Evolutionary conservation across 2,888 invertebrate genomes (phyloP).

Genomic region (Callimorpha dominula): DNA sequence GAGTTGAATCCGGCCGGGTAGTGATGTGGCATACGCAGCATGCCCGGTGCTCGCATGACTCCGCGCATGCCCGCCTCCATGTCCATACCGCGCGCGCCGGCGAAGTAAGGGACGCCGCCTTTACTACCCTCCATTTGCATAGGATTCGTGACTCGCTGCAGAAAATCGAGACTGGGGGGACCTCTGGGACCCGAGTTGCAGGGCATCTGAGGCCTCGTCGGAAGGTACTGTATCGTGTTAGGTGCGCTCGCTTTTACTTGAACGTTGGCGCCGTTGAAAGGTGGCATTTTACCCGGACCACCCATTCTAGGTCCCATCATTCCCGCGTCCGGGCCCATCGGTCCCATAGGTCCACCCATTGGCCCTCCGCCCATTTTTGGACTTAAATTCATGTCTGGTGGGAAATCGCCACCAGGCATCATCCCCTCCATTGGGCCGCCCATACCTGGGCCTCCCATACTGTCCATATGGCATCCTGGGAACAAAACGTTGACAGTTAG

Average conservation of each 20-base stretch:
- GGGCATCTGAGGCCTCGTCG: constrained; percentile 95
- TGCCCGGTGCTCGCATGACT: constrained; percentile 77
- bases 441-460: constrained; percentile 84
- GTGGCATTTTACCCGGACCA: constrained; percentile 85
- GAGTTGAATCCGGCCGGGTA: constrained; percentile 81
- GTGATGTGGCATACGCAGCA: constrained; percentile 83
- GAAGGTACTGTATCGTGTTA: constrained; percentile 99
- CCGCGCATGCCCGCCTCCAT: constrained; percentile 80
- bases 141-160: constrained; percentile 95
- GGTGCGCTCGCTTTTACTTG: constrained; percentile 98
- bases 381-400: constrained; percentile 87
- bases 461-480: constrained; percentile 84
- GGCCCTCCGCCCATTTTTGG: constrained; percentile 89
- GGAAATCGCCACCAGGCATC: constrained; percentile 84
- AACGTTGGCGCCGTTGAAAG: constrained; percentile 90
- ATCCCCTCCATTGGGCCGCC: constrained; percentile 84
- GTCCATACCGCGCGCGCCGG: constrained; percentile 86
- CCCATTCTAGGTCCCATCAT: constrained; percentile 90
- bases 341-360: constrained; percentile 84
- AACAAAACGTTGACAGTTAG: constrained; percentile 4
- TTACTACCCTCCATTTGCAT: constrained; percentile 90
- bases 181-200: constrained; percentile 90
- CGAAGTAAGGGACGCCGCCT: constrained; percentile 89
- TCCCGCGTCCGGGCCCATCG: constrained; percentile 84
- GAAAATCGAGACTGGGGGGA: constrained; percentile 95